Base-by-base conservation (phyloP, 1,140 invertebrate species). In the Carposina sasakii region DNA sequence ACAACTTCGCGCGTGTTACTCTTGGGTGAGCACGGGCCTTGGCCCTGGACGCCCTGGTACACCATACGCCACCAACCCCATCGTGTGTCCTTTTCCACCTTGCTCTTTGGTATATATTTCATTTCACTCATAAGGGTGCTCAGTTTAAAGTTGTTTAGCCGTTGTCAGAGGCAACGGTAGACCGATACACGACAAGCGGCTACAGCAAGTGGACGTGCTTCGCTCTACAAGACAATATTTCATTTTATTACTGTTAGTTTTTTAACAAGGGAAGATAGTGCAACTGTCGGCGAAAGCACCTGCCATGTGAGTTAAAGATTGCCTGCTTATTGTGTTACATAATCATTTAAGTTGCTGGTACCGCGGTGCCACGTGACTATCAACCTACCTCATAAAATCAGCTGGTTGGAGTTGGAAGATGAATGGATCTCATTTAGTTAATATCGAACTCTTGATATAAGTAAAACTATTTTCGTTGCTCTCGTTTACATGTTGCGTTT, bases 151-250 rank as follows among this genome's bases (percentile, higher is more conserved):
- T 74, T 79, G 76, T 82, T 81, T 75, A 67, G 60, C 64, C 67
- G 76, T 83, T 77, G 79, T 73, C 74, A 74, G 39, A 39, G 62
- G 79, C 79, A 83, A 83, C 79, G 67, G 71, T 67, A 73, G 70
- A 67, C 61, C 66, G 53, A 81, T 74, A 78, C 75, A 69, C 54
- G 58, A 52, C 59, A 66, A 60, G 60, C 60, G 53, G 58, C 53
- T 42, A 55, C 46, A 65, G 52, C 51, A 55, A 58, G 34, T 64
- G 61, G 63, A 67, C 71, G 72, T 71, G 60, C 48, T 50, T n/a
- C 60, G 48, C 63, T 68, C 67, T 59, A 68, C 44, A 44, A 36
- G 61, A 65, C 57, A 63, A 59, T 67, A 70, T 52, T 48, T 33
- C 21, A 26, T 53, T 39, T 52, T 43, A 47, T 34, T 52, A 28